These are phyloP conservation scores for Pachyramphus minor DNA, from an alignment of 2,113 vertebrate species.

Conservation along the genomic window DNA sequence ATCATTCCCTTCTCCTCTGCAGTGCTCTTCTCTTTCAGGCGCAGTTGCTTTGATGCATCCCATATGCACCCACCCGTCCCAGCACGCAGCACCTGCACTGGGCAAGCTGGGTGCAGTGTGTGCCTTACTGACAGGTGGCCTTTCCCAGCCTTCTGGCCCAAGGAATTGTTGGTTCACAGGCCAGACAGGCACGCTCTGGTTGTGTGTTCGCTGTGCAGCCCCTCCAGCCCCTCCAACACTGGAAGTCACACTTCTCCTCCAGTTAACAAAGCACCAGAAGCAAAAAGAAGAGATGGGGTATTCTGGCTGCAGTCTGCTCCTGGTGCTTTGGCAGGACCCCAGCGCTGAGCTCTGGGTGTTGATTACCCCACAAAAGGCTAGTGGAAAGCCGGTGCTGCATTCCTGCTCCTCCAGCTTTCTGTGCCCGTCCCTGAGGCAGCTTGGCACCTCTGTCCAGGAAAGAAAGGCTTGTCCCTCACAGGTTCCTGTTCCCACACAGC, in stretches of 20 bases:
- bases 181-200: fast-evolving
- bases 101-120: neutral
- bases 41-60: neutral
- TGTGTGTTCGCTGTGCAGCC: neutral
- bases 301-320: neutral
- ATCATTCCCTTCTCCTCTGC: neutral
- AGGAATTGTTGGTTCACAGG: neutral
- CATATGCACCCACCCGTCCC: fast-evolving
- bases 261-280: neutral
- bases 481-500: neutral
- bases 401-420: neutral
- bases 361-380: neutral
- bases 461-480: neutral
- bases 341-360: fast-evolving
- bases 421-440: neutral
- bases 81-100: fast-evolving
- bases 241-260: fast-evolving
- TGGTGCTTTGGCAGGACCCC: neutral
- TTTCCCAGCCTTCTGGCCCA: neutral
- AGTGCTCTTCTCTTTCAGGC: neutral
- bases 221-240: fast-evolving
- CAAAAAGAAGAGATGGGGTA: neutral
- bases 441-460: neutral
- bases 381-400: neutral
- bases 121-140: fast-evolving